Conservation (phyloP, 2,888 invertebrate species). For the Agrochola lota region DNA sequence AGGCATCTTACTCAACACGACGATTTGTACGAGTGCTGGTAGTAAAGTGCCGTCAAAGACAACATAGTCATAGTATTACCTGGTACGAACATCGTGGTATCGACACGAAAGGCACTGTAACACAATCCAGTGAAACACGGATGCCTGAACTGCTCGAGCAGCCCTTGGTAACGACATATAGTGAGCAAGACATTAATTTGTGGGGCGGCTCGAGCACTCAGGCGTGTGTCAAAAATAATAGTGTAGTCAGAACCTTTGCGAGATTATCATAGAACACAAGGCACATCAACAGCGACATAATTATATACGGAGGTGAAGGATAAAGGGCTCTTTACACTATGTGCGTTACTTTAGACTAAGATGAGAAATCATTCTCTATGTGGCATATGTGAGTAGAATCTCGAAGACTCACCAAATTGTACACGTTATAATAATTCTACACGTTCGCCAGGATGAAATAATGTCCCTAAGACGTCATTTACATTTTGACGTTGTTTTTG, state of each 20-base stretch:
- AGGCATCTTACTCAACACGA: neutral
- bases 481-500: neutral
- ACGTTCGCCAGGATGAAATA: neutral
- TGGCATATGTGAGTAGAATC: neutral
- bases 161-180: constrained; percentile 51
- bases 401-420: neutral
- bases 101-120: constrained; percentile 54
- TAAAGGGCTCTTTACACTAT: constrained; percentile 2
- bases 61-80: neutral
- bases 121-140: constrained; percentile 36
- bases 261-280: constrained; percentile 5
- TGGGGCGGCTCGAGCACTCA: constrained; percentile 21
- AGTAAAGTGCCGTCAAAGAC: neutral
- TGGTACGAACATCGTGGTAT: neutral
- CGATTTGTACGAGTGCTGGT: neutral
- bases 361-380: neutral
- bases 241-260: constrained; percentile 21
- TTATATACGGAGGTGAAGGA: neutral
- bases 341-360: neutral
- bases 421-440: neutral
- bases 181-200: constrained; percentile 49
- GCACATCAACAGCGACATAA: neutral
- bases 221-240: neutral
- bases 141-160: constrained; percentile 15
- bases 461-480: neutral